phyloP scores from a whole-genome alignment of 2,797 vertebrate genomes.

The Diceros bicornis region DNA sequence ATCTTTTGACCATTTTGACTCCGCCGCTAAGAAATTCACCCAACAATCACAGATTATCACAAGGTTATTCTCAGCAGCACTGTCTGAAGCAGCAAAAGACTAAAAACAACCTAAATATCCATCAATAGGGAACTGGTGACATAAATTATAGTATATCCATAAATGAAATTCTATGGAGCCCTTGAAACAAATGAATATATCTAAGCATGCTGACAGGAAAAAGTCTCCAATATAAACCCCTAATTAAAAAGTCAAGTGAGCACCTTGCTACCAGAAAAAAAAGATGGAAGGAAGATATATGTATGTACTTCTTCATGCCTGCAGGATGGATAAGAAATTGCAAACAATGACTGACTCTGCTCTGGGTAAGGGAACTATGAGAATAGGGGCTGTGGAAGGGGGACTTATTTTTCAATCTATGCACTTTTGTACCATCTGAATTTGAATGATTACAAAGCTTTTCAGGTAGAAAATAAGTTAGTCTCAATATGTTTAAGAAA shows the following conservation, averaged over 20 bases:
- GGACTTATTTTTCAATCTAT: slow-evolving; percentile 2
- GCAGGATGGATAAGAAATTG: neutral
- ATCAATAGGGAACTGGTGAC: slow-evolving; percentile 34
- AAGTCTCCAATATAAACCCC: slow-evolving; percentile 6
- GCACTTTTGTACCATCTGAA: slow-evolving; percentile 17
- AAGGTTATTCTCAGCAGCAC: slow-evolving; percentile 10
- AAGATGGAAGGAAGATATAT: neutral
- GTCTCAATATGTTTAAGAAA: neutral
- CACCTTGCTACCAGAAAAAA: slow-evolving; percentile 5
- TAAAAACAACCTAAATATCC: neutral
- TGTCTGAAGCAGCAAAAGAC: neutral
- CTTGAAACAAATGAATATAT: neutral
- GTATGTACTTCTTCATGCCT: neutral
- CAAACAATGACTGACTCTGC: neutral
- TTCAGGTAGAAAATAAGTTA: neutral
- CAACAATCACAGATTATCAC: slow-evolving; percentile 6
- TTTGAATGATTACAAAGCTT: slow-evolving; percentile 10
- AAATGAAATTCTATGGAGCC: neutral
- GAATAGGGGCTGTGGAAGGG: neutral
- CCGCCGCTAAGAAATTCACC: slow-evolving; percentile 17
- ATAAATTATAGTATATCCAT: neutral
- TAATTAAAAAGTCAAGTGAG: slow-evolving; percentile 12
- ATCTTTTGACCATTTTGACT: slow-evolving; percentile 31
- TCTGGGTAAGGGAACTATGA: neutral
- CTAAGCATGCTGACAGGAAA: neutral